Evolutionary conservation across 2,888 invertebrate species (phyloP), one percentile per base, ranked within the genome.

Genomic region (Dascillus cervinus): DNA sequence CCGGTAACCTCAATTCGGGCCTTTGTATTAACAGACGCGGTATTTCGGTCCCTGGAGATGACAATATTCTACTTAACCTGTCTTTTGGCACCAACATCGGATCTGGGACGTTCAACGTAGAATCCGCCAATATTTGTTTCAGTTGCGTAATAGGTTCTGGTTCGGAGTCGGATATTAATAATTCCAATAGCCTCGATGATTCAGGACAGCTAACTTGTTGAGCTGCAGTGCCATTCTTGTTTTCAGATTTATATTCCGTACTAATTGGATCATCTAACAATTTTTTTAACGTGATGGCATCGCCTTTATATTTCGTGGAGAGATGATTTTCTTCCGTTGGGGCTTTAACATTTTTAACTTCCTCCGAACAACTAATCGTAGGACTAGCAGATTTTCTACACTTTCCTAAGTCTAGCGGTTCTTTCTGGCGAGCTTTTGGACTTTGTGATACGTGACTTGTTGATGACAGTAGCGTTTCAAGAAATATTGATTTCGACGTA

Each of bases 81-180:
- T 83, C 79, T 62, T 83, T 81, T 28, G 88, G 88, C 39, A 88
- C 79, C 37, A 88, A 62, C 50, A 88, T 69, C 5, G 87, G 87
- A 68, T 88, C 86, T 22, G 87, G 87, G 54, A 88, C 75, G 56
- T 79, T 75, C 52, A 81, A 73, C 43, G 76, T 75, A 4, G 76
- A 69, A 49, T 77, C 79, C 26, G 70, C 69, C 38, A 82, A 70
- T 12, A 88, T 66, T 53, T 77, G 71, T 44, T 79, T 76, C 4
- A 87, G 65, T 54, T 88, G 87, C 35, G 76, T 76, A 3, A 84
- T 55, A 0, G 87, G 80, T 54, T 72, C 72, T n/a, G 68, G 69
- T 48, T 74, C 74, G 17, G 71, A 67, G 10, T 56, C 58, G 15
- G 65, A 53, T 6, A 63, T 65, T n/a, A 70, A 46, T 29, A 70